Conservation (phyloP, 2,888 invertebrate genomes). For the Amiota mariae region DNA sequence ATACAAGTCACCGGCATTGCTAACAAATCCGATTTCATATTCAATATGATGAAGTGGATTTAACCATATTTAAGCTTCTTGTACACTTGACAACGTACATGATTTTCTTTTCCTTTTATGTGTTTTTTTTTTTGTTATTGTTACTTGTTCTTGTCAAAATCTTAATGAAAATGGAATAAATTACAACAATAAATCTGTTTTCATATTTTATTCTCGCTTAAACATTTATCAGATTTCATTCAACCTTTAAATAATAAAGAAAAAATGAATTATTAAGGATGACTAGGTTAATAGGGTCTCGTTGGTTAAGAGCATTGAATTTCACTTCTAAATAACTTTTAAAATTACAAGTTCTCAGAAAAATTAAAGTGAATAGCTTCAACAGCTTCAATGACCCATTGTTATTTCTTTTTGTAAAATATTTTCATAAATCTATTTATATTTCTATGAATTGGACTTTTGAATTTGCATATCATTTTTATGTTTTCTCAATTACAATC, state of each 20-base stretch:
- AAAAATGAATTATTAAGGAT: too few relatives aligned
- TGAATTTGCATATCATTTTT: neutral
- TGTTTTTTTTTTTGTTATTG: neutral
- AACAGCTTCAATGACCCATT: too few relatives aligned
- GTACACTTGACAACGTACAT: neutral
- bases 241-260: too few relatives aligned
- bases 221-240: too few relatives aligned
- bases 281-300: too few relatives aligned
- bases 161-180: too few relatives aligned
- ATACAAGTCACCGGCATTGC: neutral
- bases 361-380: neutral
- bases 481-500: neutral
- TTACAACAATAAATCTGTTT: too few relatives aligned
- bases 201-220: too few relatives aligned
- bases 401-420: too few relatives aligned
- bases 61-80: constrained; percentile 20
- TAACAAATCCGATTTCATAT: constrained; percentile 14
- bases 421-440: constrained; percentile 40
- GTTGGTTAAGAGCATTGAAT: too few relatives aligned
- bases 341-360: neutral
- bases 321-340: too few relatives aligned
- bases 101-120: neutral
- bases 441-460: constrained; percentile 3
- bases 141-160: neutral
- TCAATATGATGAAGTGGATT: constrained; percentile 3